A percentile compares a stretch with the other conserved stretches of the same genome.
Evolutionary conservation across 2,888 invertebrate species (phyloP).

Genomic region (Hydrotaea diabolus): DNA sequence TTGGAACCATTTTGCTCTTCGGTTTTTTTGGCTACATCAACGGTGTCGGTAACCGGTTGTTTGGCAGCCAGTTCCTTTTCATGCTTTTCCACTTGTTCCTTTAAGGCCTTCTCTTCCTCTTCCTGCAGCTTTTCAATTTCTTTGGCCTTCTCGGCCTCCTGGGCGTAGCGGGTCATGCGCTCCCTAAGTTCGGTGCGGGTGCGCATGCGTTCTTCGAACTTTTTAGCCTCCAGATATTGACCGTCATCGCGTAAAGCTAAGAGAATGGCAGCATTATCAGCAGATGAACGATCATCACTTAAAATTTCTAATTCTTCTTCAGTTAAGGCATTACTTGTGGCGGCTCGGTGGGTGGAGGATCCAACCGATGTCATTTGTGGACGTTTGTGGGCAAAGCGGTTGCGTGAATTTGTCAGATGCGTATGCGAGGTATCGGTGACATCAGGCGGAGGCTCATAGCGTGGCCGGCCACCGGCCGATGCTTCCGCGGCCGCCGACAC

Average conservation of each 20-base stretch:
- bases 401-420: conserved; percentile 70
- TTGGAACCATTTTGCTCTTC: conserved; percentile 62
- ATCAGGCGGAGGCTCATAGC: conserved; percentile 67
- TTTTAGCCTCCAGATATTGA: conserved; percentile 80
- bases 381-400: conserved; percentile 76
- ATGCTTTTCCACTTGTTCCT: conserved; percentile 33
- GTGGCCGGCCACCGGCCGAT: conserved; percentile 64
- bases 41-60: conserved; percentile 54
- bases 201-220: conserved; percentile 87
- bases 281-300: conserved; percentile 81
- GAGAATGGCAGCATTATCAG: conserved; percentile 83
- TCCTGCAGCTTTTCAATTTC: conserved; percentile 71
- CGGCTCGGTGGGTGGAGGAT: conserved; percentile 70
- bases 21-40: conserved; percentile 51
- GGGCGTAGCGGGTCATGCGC: conserved; percentile 91
- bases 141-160: conserved; percentile 84
- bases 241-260: conserved; percentile 80
- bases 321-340: conserved; percentile 75
- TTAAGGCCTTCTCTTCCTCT: conserved; percentile 61
- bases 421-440: conserved; percentile 62
- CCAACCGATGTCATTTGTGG: conserved; percentile 68
- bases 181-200: conserved; percentile 92
- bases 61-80: conserved; percentile 56
- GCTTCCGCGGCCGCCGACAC: conserved; percentile 66
- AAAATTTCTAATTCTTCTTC: conserved; percentile 80